Evolutionary conservation across 1,140 invertebrate genomes (phyloP), one percentile per base, ranked within the genome.

Genomic region (Eubasilissa regina): DNA sequence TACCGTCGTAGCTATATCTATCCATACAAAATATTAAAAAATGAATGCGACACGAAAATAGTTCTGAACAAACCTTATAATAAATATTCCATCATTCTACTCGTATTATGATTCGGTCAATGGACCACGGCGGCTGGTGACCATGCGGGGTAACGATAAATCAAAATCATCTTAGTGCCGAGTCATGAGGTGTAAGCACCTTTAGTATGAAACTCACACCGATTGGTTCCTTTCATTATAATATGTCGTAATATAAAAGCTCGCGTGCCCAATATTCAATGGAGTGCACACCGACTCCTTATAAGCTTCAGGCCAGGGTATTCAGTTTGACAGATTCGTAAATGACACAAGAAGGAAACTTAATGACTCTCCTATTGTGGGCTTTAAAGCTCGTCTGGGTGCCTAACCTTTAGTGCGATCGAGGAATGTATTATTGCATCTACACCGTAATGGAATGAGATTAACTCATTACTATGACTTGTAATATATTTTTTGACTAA

Each of bases 131-230:
- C 6, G 48, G 55, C 70, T n/a, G 19, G 21, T 1, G 48, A 73
- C 70, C 70, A 73, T 73, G 55, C 55, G 70, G 70, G 55, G 48
- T 8, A 44, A 56, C 70, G 44, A 73, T 73, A 73, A 73, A 73
- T 73, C 70, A 73, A 73, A 56, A 56, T 73, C 48, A 70, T 11
- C 21, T 19, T 56, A 73, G 70, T 73, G 70, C 55, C 70, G 70
- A 73, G 70, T 73, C 70, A 73, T 25, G 70, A 43, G 70, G 17
- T 45, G 70, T 56, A 70, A 70, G 66, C 66, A 70, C 66, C 44
- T 48, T 70, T 7, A 19, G 58, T 21, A 44, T 68, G 66, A 70
- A 21, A 51, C 66, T 21, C 13, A 48, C 44, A 47, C 44, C 66
- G 66, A 70, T 70, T 70, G 66, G 44, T 70, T 19, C 35, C 44